phyloP scores from a whole-genome alignment of 1,140 invertebrate species.

The Homarus americanus region DNA sequence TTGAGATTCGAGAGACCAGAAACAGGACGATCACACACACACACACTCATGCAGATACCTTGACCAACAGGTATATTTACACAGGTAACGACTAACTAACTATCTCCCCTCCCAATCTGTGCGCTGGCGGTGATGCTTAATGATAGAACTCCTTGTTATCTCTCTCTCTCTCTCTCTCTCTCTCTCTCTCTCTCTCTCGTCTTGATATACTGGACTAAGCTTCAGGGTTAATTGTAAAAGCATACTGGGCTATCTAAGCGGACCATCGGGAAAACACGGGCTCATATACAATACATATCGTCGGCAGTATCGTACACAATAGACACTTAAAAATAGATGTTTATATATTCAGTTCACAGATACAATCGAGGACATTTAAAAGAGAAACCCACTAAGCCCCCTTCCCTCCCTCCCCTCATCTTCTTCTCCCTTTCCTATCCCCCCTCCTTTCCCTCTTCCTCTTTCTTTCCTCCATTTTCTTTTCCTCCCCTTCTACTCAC shows the following conservation, averaged over 20 bases:
- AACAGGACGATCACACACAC: no score
- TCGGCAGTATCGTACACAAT: conserved; percentile 12
- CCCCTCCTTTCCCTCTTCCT: no score
- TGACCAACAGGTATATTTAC: not conserved
- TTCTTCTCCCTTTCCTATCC: no score
- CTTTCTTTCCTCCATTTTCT: no score
- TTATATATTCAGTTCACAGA: conserved; percentile 52
- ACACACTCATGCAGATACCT: no score
- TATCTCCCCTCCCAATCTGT: conserved; percentile 22
- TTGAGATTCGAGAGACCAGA: not conserved
- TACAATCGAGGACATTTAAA: conserved; percentile 55
- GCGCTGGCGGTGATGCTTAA: not conserved
- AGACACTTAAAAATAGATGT: conserved; percentile 54
- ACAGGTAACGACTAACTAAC: not conserved
- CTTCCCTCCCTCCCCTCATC: no score
- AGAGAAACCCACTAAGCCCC: conserved; percentile 33
- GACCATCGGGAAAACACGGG: not conserved
- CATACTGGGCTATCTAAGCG: not conserved
- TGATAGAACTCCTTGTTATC: no score
- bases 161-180: no score
- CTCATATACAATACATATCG: conserved; percentile 29
- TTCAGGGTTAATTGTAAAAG: conserved; percentile 33
- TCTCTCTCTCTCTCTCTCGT: no score
- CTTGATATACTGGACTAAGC: conserved; percentile 8
- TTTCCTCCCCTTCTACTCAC: no score